Conservation (phyloP, 64 coral and sea anemone genomes). For the Montipora efflorescens region DNA sequence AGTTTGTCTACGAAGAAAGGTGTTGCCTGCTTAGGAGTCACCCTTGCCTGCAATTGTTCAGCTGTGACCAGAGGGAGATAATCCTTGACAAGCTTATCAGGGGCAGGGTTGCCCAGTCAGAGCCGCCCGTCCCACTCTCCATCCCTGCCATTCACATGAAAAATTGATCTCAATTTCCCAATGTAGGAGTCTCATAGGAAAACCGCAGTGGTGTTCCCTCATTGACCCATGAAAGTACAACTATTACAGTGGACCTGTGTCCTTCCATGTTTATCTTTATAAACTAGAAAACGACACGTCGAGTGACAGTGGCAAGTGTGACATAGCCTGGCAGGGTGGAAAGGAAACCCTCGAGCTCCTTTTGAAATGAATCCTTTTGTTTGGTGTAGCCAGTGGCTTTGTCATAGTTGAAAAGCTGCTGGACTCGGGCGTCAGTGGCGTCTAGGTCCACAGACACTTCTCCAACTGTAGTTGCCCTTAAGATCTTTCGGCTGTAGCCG, state of each 20-base stretch:
- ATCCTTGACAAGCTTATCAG: constrained; percentile 54
- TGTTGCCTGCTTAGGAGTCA: constrained; percentile 18
- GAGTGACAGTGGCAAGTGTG: constrained; percentile 22
- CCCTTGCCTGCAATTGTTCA: not conserved
- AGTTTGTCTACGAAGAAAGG: constrained; percentile 21
- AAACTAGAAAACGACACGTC: constrained; percentile 29
- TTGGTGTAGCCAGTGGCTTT: not conserved
- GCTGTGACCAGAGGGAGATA: constrained; percentile 28
- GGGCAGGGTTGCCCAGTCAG: constrained; percentile 15
- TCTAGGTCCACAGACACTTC: constrained; percentile 1
- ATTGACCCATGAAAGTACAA: constrained; percentile 33
- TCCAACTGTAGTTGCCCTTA: too few species aligned
- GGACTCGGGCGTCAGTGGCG: not conserved
- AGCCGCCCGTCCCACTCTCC: constrained; percentile 12
- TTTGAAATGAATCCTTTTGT: not conserved
- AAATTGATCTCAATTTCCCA: constrained; percentile 38
- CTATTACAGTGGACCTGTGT: constrained; percentile 52
- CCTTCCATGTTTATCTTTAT: not conserved
- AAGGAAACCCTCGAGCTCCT: too few species aligned
- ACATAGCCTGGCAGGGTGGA: too few species aligned
- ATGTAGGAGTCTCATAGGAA: constrained; percentile 53
- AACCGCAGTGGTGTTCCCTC: constrained; percentile 20
- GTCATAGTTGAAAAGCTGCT: not conserved
- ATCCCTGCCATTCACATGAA: constrained; percentile 10
- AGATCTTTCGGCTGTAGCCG: too few species aligned